Conservation (phyloP, 2,888 invertebrate species). For the Cybosia mesomella region DNA sequence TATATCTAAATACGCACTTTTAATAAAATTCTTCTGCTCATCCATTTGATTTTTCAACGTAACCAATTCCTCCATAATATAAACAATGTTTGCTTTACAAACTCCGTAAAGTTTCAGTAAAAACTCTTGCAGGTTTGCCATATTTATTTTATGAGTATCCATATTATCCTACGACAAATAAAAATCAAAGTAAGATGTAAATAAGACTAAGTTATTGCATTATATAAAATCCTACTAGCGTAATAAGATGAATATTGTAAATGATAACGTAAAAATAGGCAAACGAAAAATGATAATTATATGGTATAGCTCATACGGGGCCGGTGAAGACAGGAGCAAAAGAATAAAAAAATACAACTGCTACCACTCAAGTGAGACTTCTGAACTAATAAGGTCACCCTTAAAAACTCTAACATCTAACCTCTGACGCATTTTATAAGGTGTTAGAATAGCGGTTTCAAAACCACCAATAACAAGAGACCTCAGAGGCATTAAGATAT, state of each 20-base stretch:
- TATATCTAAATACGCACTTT: conserved; percentile 81
- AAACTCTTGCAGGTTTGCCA: conserved; percentile 87
- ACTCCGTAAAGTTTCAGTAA: conserved; percentile 84
- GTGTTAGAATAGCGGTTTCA: not conserved
- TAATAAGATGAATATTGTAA: conserved; percentile 12
- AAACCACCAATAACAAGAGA: conserved; percentile 1
- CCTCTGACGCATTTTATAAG: not conserved
- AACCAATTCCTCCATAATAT: conserved; percentile 88
- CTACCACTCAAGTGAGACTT: conserved; percentile 67
- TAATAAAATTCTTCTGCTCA: conserved; percentile 83
- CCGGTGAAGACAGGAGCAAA: conserved; percentile 83
- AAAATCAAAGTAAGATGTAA: conserved; percentile 20
- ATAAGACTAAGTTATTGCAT: not conserved
- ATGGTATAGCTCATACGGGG: conserved; percentile 67
- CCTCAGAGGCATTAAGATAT: not conserved
- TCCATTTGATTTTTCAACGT: conserved; percentile 84
- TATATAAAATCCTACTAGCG: conserved; percentile 2
- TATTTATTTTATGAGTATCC: conserved; percentile 89
- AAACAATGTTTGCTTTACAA: conserved; percentile 85
- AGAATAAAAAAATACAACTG: conserved; percentile 63
- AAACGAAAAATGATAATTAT: conserved; percentile 48
- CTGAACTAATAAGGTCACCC: conserved; percentile 7
- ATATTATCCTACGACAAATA: conserved; percentile 89
- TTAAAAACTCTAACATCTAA: not conserved
- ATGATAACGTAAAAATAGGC: conserved; percentile 44